Percentiles rank a stretch among this genome's conserved stretches.
Conservation (phyloP, 2,797 vertebrate species). For the Hydrolagus colliei region DNA sequence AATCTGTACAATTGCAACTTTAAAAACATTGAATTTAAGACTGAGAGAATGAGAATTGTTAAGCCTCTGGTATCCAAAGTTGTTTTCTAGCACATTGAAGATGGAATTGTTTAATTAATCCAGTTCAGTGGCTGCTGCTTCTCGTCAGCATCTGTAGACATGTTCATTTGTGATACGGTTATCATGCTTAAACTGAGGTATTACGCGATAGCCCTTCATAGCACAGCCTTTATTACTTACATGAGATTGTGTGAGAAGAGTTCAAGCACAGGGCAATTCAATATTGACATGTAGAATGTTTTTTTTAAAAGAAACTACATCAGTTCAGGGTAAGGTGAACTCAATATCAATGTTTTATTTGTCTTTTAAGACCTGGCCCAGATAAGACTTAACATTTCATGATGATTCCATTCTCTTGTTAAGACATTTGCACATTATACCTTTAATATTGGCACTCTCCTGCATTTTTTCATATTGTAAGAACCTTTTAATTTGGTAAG, state of each 20-base stretch:
- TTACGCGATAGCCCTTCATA: too few relatives aligned
- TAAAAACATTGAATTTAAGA: too few relatives aligned
- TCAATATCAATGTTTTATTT: neutral
- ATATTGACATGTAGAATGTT: neutral
- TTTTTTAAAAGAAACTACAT: neutral
- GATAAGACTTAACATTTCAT: neutral
- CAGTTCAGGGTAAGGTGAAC: neutral
- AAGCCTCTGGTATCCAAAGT: neutral
- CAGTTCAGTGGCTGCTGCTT: neutral
- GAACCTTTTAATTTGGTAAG: too few relatives aligned
- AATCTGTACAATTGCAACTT: too few relatives aligned
- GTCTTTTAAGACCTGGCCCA: neutral
- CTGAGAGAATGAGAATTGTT: neutral
- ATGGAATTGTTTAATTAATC: neutral
- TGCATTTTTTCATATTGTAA: too few relatives aligned
- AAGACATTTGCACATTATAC: neutral
- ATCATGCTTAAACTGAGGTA: neutral
- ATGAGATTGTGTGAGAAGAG: too few relatives aligned
- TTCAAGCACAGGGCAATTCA: neutral
- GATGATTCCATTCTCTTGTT: neutral
- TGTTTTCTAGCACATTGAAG: neutral
- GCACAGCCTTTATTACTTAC: too few relatives aligned
- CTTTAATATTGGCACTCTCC: neutral
- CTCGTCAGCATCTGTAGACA: neutral
- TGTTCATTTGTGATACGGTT: neutral